Evolutionary conservation across 1,140 invertebrate species (phyloP).

Genomic region (Metaphire vulgaris): DNA sequence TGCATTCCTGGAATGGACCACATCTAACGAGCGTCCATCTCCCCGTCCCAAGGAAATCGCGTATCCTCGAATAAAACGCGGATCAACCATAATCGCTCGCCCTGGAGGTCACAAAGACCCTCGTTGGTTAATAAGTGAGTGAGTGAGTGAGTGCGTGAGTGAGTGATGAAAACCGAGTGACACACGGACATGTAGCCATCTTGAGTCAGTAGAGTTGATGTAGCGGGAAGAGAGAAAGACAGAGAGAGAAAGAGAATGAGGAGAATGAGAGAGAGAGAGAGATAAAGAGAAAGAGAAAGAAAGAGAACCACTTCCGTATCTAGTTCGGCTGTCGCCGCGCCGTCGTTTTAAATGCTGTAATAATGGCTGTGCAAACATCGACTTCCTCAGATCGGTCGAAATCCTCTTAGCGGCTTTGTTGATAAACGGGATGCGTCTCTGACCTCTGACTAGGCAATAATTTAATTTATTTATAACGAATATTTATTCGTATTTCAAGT

Average conservation of each 20-base stretch:
- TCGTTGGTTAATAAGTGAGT: too few relatives aligned
- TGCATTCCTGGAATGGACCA: too few relatives aligned
- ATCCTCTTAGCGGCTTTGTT: background rate
- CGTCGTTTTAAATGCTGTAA: background rate
- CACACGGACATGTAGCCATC: too few relatives aligned
- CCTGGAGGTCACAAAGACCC: too few relatives aligned
- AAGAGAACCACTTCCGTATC: background rate
- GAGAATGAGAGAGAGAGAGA: slow-evolving; percentile 3
- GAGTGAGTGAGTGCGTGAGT: too few relatives aligned
- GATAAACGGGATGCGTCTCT: background rate
- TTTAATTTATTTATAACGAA: background rate
- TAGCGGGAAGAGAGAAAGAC: background rate
- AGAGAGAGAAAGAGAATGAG: background rate
- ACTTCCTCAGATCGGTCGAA: background rate
- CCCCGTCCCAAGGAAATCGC: too few relatives aligned
- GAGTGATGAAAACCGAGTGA: too few relatives aligned
- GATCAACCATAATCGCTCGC: too few relatives aligned
- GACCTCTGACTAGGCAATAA: background rate
- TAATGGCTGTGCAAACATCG: background rate
- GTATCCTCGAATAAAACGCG: too few relatives aligned
- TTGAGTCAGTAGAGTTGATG: background rate
- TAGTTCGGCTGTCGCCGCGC: background rate
- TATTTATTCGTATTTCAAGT: too few relatives aligned
- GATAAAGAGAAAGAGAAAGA: background rate
- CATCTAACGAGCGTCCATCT: too few relatives aligned